These are phyloP conservation scores for Cepphus grylle DNA, from an alignment of 2,113 vertebrate species.

Conservation along the genomic window DNA sequence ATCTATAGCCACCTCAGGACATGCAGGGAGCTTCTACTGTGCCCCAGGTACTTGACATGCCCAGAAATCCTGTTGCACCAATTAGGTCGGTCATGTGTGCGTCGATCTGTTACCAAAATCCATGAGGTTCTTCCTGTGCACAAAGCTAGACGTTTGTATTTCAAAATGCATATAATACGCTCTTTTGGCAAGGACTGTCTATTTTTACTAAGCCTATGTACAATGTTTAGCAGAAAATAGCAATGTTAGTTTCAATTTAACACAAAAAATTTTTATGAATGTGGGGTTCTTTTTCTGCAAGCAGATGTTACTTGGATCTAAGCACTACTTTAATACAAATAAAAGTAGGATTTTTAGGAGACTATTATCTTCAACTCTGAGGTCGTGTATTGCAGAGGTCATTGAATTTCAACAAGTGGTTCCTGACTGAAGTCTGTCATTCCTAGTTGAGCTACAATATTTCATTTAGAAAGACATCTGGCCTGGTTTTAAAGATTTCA, in stretches of 20 bases:
- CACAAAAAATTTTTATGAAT: background rate
- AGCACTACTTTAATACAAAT: background rate
- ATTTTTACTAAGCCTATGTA: background rate
- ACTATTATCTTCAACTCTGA: background rate
- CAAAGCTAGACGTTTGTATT: background rate
- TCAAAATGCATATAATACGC: background rate
- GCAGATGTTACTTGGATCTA: background rate
- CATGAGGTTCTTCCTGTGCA: background rate
- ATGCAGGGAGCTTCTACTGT: background rate
- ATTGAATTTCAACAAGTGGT: conserved; percentile 55
- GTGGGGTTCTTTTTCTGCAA: background rate
- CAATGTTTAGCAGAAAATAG: background rate
- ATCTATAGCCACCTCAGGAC: background rate
- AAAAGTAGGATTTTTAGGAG: conserved; percentile 7
- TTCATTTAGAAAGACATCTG: conserved; percentile 47
- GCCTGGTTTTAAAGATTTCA: conserved; percentile 40
- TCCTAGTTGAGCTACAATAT: conserved; percentile 5
- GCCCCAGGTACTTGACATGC: background rate
- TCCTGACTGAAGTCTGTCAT: background rate
- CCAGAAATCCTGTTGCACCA: background rate
- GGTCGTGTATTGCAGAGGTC: conserved; percentile 34
- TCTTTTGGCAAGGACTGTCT: background rate
- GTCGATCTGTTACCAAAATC: background rate
- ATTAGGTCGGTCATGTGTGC: background rate
- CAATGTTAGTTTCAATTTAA: background rate